Conservation (phyloP, 1,140 invertebrate genomes). For the Aporrectodea caliginosa region DNA sequence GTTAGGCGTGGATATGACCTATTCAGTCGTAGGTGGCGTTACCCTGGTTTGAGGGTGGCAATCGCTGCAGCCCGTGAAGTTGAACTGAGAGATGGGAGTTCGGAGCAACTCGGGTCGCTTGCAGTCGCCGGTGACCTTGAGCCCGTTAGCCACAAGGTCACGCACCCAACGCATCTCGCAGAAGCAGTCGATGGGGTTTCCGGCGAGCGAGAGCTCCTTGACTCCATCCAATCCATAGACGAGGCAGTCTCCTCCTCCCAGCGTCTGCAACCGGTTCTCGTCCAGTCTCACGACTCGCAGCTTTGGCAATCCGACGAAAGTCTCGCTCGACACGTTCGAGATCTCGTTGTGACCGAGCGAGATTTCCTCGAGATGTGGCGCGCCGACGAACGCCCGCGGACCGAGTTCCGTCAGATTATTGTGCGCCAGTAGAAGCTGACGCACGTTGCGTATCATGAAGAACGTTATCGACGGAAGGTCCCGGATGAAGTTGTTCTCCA, state of each 20-base stretch:
- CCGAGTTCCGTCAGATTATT: conserved; percentile 17
- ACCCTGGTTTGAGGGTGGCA: not conserved
- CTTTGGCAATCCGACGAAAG: conserved; percentile 10
- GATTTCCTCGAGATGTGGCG: conserved; percentile 14
- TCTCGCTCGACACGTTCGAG: conserved; percentile 14
- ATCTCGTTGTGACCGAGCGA: conserved; percentile 11
- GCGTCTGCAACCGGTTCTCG: conserved; percentile 14
- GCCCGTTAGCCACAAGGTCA: not conserved
- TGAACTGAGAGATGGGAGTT: not conserved
- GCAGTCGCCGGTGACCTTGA: conserved; percentile 15
- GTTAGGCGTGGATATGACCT: not conserved
- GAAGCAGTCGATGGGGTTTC: conserved; percentile 22
- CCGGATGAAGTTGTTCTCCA: conserved; percentile 27
- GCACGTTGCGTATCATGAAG: not conserved
- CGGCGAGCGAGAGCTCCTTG: conserved; percentile 4
- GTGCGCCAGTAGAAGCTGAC: conserved; percentile 9
- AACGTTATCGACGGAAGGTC: conserved; percentile 11
- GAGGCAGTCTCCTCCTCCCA: conserved; percentile 10
- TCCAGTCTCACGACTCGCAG: conserved; percentile 7
- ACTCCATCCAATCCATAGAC: not conserved
- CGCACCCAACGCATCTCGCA: conserved; percentile 19
- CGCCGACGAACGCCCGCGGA: conserved; percentile 10
- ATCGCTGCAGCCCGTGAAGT: not conserved
- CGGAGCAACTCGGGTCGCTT: conserved; percentile 2
- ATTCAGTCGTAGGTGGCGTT: not conserved